Conservation (phyloP, 2,888 invertebrate species). For the Hemistola chrysoprasaria region DNA sequence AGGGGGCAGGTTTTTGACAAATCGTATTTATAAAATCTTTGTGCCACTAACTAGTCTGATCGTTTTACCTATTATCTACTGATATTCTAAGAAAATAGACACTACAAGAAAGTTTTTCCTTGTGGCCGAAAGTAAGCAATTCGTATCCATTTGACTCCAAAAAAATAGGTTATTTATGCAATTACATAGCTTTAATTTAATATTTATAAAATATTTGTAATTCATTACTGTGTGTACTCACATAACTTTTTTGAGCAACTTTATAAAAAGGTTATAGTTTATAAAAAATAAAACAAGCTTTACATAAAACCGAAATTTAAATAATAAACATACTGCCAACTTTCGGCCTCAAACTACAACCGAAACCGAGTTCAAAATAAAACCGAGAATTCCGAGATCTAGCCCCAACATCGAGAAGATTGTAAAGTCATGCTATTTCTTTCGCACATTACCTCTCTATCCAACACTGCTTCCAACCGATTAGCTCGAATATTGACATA, state of each 20-base stretch:
- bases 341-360: background rate
- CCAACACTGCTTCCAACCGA: slow-evolving; percentile 83
- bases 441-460: slow-evolving; percentile 84
- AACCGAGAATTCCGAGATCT: slow-evolving; percentile 4
- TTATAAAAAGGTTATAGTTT: too few relatives aligned
- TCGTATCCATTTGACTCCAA: too few relatives aligned
- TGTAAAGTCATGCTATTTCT: slow-evolving; percentile 59
- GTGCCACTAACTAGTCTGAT: background rate
- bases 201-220: too few relatives aligned
- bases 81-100: background rate
- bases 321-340: too few relatives aligned
- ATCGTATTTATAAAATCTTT: slow-evolving; percentile 1
- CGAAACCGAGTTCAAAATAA: slow-evolving; percentile 17
- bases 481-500: slow-evolving; percentile 82
- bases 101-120: background rate
- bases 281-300: too few relatives aligned
- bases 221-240: too few relatives aligned
- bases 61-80: background rate
- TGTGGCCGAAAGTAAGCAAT: too few relatives aligned
- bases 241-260: too few relatives aligned
- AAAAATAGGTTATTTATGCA: too few relatives aligned
- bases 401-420: slow-evolving; percentile 4
- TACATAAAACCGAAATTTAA: too few relatives aligned
- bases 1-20: slow-evolving; percentile 4
- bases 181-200: too few relatives aligned